A percentile compares a stretch with the other conserved stretches of the same genome.
Conservation (phyloP, 2,797 vertebrate species). For the Adelosebastes latens region DNA sequence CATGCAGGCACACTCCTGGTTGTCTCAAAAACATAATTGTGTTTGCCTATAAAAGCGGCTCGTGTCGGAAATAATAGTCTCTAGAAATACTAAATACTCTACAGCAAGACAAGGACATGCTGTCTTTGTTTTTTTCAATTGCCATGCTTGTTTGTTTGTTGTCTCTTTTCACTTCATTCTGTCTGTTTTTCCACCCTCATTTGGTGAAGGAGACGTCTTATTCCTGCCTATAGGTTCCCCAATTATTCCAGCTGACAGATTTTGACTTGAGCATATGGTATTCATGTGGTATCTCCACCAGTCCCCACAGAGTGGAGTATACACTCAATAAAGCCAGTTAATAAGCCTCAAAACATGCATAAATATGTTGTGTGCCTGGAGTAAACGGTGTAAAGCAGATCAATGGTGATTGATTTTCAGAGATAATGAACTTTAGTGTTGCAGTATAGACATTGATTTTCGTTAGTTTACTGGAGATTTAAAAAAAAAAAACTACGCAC, state of each 20-base stretch:
- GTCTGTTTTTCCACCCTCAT: neutral
- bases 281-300: neutral
- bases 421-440: conserved; percentile 23
- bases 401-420: conserved; percentile 12
- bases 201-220: neutral
- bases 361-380: neutral
- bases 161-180: neutral
- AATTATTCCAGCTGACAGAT: conserved; percentile 5
- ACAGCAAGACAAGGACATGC: neutral
- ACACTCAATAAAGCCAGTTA: neutral
- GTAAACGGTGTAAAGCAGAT: conserved; percentile 4
- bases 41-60: conserved; percentile 1
- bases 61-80: neutral
- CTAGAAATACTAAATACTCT: neutral
- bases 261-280: neutral
- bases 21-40: conserved; percentile 2
- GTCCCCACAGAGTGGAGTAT: neutral
- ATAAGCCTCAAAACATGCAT: neutral
- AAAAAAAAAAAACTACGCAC: neutral
- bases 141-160: neutral
- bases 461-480: neutral
- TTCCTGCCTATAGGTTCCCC: neutral
- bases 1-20: neutral
- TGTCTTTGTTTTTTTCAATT: conserved; percentile 8
- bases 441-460: conserved; percentile 29